Evolutionary conservation across 2,797 vertebrate genomes (phyloP), one percentile per base, ranked within the genome.

Genomic region (Novumbra hubbsi): DNA sequence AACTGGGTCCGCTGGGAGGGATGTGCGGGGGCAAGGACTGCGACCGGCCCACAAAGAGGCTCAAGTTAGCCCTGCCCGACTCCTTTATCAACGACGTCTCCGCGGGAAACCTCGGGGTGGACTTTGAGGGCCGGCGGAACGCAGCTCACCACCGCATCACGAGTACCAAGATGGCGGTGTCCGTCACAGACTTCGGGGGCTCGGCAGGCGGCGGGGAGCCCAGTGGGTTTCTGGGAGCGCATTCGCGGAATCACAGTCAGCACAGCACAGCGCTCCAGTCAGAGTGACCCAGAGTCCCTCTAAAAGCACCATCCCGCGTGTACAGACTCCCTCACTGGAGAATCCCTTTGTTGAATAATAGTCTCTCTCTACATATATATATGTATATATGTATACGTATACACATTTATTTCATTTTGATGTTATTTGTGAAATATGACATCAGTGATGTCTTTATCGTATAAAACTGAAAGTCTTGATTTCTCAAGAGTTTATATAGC

Each of bases 361-460:
- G 5, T n/a, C n/a, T n/a, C n/a, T n/a, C n/a, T n/a, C n/a, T n/a
- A n/a, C n/a, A 90, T 74, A 74, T 73, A 62, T 73, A 80, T 66
- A 75, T 73, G 74, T 74, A 52, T 76, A 72, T 88, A 89, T 87
- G 79, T 77, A 50, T 38, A 38, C 34, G 5, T 68, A 87, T 87
- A 88, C 89, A 88, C 83, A 72, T 60, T 28, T 72, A 78, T 85
- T 85, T 86, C 87, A 88, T 80, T 85, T 92, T 87, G 80, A 81
- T 89, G 88, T 78, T 74, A 66, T 89, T 90, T 95, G 93, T 93
- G 92, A 94, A 94, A 92, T 98, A 98, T 98, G 98, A 99, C 98
- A 97, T 99, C 98, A 99, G 96, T 99, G 98, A 99, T 98, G 98
- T 98, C 98, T 94, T 86, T 95, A 78, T 95, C 96, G 95, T 97